A percentile compares a stretch with the other conserved stretches of the same genome.
Evolutionary conservation across 2,797 vertebrate genomes (phyloP).

Genomic region (Diplodus sargus): DNA sequence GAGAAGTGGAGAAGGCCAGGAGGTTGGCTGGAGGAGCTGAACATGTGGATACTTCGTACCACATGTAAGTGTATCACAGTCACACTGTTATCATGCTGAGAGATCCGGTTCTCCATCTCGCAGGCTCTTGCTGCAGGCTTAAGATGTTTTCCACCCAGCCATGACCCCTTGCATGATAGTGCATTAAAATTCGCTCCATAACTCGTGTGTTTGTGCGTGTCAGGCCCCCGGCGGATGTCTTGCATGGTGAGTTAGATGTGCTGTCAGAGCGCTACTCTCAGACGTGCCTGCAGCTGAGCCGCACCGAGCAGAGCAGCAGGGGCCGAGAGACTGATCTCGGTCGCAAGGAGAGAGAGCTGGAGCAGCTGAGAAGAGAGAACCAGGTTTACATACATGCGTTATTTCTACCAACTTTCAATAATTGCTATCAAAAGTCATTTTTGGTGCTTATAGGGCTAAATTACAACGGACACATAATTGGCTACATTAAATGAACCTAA

Average conservation of each 20-base stretch:
- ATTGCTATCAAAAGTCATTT: not conserved
- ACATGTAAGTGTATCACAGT: constrained; percentile 84
- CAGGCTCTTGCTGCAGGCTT: constrained; percentile 32
- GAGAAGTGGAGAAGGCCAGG: constrained; percentile 85
- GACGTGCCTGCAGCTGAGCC: constrained; percentile 91
- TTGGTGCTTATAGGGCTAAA: not conserved
- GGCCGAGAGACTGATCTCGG: constrained; percentile 84
- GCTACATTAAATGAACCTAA: not conserved
- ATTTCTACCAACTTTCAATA: not conserved
- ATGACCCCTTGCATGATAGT: constrained; percentile 10
- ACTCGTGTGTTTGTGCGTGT: constrained; percentile 43
- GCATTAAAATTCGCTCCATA: constrained; percentile 27
- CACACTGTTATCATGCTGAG: not conserved
- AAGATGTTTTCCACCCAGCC: constrained; percentile 36
- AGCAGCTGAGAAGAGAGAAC: constrained; percentile 92
- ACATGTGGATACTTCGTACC: constrained; percentile 79
- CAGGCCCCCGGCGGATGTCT: constrained; percentile 86
- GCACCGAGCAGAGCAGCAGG: constrained; percentile 83
- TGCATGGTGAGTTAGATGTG: constrained; percentile 90
- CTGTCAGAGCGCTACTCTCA: constrained; percentile 92
- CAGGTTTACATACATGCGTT: constrained; percentile 82
- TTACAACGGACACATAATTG: not conserved
- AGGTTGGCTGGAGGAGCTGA: constrained; percentile 80
- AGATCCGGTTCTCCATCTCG: constrained; percentile 7
- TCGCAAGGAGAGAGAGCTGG: constrained; percentile 87